These are phyloP conservation scores for Phacellophora camtschatica DNA, from an alignment of 30 jellyfish, hydroid and myxozoan species.

Conservation along the genomic window DNA sequence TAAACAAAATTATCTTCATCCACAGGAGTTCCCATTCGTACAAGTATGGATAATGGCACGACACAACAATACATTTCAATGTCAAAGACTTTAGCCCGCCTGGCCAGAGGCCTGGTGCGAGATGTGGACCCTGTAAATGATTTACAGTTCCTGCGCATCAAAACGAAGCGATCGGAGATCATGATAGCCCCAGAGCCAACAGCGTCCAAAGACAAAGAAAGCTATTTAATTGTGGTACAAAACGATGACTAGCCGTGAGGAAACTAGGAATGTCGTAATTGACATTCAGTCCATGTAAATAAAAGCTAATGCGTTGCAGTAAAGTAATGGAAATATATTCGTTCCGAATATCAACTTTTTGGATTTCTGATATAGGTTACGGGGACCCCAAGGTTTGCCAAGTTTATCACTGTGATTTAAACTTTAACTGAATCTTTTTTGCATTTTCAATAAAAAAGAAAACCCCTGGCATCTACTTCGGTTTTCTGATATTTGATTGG, in stretches of 20 bases:
- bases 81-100: slow-evolving; percentile 45
- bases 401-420: too few relatives aligned
- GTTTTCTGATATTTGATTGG: too few relatives aligned
- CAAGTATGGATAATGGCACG: slow-evolving; percentile 70
- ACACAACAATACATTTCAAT: slow-evolving; percentile 59
- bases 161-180: slow-evolving; percentile 62
- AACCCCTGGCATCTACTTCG: too few relatives aligned
- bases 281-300: too few relatives aligned
- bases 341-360: too few relatives aligned
- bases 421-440: too few relatives aligned
- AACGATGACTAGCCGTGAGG: slow-evolving; percentile 64
- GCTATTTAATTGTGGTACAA: slow-evolving; percentile 62
- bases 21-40: slow-evolving; percentile 64
- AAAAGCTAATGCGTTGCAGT: too few relatives aligned
- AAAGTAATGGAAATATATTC: too few relatives aligned
- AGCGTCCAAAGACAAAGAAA: slow-evolving; percentile 53
- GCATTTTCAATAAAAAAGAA: too few relatives aligned
- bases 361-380: too few relatives aligned
- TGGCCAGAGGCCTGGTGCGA: slow-evolving; percentile 64
- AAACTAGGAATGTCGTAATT: too few relatives aligned
- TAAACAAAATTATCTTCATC: background rate
- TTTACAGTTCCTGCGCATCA: slow-evolving; percentile 51
- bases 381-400: too few relatives aligned
- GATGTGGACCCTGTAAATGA: slow-evolving; percentile 72
- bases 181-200: slow-evolving; percentile 71